phyloP scores from a whole-genome alignment of 2,797 vertebrate species.

The Galago senegalensis region DNA sequence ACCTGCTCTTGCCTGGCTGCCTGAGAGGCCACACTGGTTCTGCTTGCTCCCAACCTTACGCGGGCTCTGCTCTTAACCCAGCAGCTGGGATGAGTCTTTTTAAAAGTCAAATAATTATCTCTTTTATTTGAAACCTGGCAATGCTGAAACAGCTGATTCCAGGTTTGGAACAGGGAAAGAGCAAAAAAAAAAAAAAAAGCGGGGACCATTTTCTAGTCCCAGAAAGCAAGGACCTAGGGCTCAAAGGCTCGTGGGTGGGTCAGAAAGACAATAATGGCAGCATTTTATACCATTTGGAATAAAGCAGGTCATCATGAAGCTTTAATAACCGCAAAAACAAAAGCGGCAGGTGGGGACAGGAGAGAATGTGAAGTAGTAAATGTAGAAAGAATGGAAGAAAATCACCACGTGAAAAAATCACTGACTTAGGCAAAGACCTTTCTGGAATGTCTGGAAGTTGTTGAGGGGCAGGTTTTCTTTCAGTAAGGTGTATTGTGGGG shows the following conservation, averaged over 20 bases:
- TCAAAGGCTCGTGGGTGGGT: neutral
- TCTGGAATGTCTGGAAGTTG: neutral
- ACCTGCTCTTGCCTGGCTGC: neutral
- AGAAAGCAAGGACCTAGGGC: neutral
- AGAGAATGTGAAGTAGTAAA: neutral
- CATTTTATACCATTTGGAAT: neutral
- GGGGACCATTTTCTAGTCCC: neutral
- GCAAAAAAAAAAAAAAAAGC: neutral
- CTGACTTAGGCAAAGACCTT: neutral
- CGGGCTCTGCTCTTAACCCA: rapidly evolving
- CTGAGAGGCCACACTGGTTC: too few species aligned
- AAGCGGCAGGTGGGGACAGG: neutral
- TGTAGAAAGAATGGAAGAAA: neutral
- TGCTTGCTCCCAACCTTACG: neutral
- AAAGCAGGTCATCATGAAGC: neutral
- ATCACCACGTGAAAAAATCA: neutral
- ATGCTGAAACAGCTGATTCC: neutral
- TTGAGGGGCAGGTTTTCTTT: neutral
- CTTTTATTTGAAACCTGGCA: neutral
- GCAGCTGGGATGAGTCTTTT: neutral
- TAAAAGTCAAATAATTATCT: neutral
- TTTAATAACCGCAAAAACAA: neutral
- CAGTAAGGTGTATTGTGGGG: neutral
- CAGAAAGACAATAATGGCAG: neutral
- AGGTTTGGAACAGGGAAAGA: neutral